phyloP scores from a whole-genome alignment of 2,888 invertebrate genomes.

The Maniola hyperantus region DNA sequence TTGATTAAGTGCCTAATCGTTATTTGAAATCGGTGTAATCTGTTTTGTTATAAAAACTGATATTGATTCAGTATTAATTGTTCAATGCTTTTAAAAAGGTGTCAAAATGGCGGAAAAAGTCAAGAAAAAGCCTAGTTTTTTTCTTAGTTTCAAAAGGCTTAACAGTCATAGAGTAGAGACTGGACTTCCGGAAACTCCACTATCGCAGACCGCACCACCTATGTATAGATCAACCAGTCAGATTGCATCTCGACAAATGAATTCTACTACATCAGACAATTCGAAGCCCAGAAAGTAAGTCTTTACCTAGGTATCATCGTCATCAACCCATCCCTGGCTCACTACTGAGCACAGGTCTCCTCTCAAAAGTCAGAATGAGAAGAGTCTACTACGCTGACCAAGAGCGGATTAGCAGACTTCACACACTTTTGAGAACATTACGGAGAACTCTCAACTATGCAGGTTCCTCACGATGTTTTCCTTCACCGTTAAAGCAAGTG shows the following conservation, averaged over 20 bases:
- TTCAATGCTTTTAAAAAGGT: constrained; percentile 25
- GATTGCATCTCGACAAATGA: constrained; percentile 28
- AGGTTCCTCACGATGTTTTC: too few relatives aligned
- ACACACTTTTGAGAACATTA: too few relatives aligned
- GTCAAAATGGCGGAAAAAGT: constrained; percentile 64
- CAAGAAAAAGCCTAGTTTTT: constrained; percentile 65
- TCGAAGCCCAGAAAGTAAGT: not conserved
- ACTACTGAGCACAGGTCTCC: too few relatives aligned
- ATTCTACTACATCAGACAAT: constrained; percentile 36
- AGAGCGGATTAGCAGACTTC: too few relatives aligned
- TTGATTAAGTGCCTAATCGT: constrained; percentile 34
- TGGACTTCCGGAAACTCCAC: constrained; percentile 36
- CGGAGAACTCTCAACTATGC: too few relatives aligned
- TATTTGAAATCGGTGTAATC: constrained; percentile 37
- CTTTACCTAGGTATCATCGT: constrained; percentile 23
- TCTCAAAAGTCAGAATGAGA: too few relatives aligned
- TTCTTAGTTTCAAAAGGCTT: constrained; percentile 62
- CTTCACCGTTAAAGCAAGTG: too few relatives aligned
- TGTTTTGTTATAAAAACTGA: constrained; percentile 35
- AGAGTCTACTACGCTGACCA: too few relatives aligned
- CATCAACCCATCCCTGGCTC: too few relatives aligned
- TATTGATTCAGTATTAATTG: constrained; percentile 31
- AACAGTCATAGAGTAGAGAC: constrained; percentile 56
- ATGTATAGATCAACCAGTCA: constrained; percentile 43
- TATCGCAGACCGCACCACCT: constrained; percentile 38